These are phyloP conservation scores for Heterodera carotae DNA, from an alignment of 1,140 invertebrate species.

Conservation along the genomic window DNA sequence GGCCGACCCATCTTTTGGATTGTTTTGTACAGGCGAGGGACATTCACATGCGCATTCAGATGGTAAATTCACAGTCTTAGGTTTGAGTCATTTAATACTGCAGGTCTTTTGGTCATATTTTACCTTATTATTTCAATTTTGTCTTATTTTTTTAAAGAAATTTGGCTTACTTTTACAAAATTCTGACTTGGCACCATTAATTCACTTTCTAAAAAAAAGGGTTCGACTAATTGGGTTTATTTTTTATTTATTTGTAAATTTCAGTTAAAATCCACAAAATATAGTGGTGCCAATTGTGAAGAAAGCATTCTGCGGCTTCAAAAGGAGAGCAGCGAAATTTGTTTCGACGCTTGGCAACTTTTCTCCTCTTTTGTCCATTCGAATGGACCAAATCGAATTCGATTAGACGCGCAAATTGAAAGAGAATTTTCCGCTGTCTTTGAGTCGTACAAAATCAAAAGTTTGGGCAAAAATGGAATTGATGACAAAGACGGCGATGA, in stretches of 20 bases:
- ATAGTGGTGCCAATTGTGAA: neutral
- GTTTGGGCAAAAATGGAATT: neutral
- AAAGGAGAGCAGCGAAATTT: constrained; percentile 31
- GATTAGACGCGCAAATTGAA: constrained; percentile 15
- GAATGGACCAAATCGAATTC: constrained; percentile 40
- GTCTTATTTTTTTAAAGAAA: too few species aligned
- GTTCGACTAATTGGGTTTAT: too few species aligned
- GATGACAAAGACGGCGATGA: neutral
- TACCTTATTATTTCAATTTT: too few species aligned
- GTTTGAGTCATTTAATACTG: too few species aligned
- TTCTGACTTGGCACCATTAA: neutral
- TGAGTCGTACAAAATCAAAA: neutral
- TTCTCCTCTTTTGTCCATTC: constrained; percentile 45
- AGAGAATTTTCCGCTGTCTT: constrained; percentile 35
- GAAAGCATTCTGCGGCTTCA: neutral
- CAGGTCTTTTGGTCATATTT: too few species aligned
- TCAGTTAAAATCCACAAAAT: neutral
- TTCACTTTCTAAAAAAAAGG: too few species aligned
- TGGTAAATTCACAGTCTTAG: too few species aligned
- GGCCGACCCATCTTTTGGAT: constrained; percentile 46
- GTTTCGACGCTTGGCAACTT: constrained; percentile 49
- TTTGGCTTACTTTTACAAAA: too few species aligned
- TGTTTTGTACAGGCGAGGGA: constrained; percentile 51
- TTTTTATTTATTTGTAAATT: neutral
- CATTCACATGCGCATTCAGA: constrained; percentile 42